Base-by-base conservation (phyloP, 1,140 invertebrate genomes). In the Drosophila lowei region DNA sequence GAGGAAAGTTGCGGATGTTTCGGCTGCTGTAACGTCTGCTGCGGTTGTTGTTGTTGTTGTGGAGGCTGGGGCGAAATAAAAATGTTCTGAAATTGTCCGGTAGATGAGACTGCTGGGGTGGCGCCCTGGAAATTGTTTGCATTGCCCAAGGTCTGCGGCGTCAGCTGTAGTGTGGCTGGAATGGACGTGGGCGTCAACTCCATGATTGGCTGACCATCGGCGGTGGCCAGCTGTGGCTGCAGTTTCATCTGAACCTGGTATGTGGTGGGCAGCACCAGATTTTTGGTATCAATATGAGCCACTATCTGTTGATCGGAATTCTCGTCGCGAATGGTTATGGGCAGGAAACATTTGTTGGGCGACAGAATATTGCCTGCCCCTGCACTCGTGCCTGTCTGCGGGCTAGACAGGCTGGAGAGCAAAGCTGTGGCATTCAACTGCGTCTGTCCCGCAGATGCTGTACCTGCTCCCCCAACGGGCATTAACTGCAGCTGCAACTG, bases 211-310 rank as follows among this genome's bases (percentile, higher is more conserved):
- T 91, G 90, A 2, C 90, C 90, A 53, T 91, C 90, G 0, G 86
- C 89, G 2, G 86, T 91, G 9, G 89, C 76, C 41, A 90, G 72
- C 55, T 91, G 89, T 8, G 90, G 89, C 46, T 91, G 90, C 1
- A 91, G 77, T 61, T 91, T 91, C 90, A 91, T 91, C 73, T 91
- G 90, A 34, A 91, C 75, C 48, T 91, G 90, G 78, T 91, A 91
- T 13, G 90, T 91, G 21, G 90, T 90, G 15, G 90, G 90, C 47
- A 91, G 65, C 11, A 91, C 63, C 18, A 91, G 64, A 46, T 91
- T 91, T 48, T 91, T 91, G 8, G 90, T 89, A 60, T 91, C 90
- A 44, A 91, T 91, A 13, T 91, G 90, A 1, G 90, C 90, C 3
- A 91, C 88, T 55, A 91, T 90, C 63, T 91, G 90, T 50, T 91